phyloP scores from a whole-genome alignment of 2,888 invertebrate species.

The Hydriomena furcata region DNA sequence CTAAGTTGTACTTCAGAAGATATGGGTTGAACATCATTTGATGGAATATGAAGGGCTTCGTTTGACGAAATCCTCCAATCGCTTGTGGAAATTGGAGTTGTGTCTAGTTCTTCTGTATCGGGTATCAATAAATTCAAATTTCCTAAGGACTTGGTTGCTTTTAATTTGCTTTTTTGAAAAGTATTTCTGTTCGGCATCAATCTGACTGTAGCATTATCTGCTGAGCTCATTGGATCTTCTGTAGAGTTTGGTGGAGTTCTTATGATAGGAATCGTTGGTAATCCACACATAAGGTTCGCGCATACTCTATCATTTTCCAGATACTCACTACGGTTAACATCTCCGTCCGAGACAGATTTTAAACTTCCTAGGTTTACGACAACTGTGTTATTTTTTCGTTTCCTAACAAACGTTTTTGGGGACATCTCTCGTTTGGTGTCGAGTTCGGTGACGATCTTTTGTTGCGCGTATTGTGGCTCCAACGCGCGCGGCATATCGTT shows the following conservation, averaged over 20 bases:
- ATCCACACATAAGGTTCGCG: constrained; percentile 7
- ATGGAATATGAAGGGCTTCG: constrained; percentile 6
- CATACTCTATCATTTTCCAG: constrained; percentile 10
- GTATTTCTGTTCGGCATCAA: constrained; percentile 2
- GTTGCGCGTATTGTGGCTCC: constrained; percentile 71
- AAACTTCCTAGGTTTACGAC: constrained; percentile 57
- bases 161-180: constrained; percentile 26
- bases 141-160: constrained; percentile 29
- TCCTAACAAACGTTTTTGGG: constrained; percentile 72
- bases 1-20: constrained; percentile 2
- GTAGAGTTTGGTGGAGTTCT: constrained; percentile 2
- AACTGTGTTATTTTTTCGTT: constrained; percentile 70
- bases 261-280: constrained; percentile 15
- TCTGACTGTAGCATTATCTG: not conserved
- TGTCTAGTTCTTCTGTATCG: constrained; percentile 12
- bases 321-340: constrained; percentile 6
- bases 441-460: constrained; percentile 50
- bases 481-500: constrained; percentile 69
- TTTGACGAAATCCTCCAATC: constrained; percentile 17
- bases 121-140: constrained; percentile 27
- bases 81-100: constrained; percentile 5
- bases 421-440: constrained; percentile 47
- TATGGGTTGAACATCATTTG: constrained; percentile 9
- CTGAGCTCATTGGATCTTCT: not conserved
- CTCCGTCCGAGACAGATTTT: constrained; percentile 11